Evolutionary conservation across 2,888 invertebrate genomes (phyloP), one percentile per base, ranked within the genome.

Genomic region (Coelopa pilipes): DNA sequence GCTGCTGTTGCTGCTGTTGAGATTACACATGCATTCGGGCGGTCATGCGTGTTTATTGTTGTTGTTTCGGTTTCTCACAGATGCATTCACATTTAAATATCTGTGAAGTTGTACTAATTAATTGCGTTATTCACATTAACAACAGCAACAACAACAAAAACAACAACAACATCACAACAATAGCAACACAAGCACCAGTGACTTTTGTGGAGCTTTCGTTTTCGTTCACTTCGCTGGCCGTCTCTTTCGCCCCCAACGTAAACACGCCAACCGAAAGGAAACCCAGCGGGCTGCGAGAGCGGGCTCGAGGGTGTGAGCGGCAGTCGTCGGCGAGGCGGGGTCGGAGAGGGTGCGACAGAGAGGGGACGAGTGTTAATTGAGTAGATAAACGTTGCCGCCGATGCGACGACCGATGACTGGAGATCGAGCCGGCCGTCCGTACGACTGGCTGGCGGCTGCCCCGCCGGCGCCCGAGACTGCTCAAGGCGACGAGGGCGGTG

Each of bases 21-120:
- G 17, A 19, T 57, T 57, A 19, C 57, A 1, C 57, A 11, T 17
- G 57, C 57, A 57, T 57, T 57, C 11, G 57, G 15, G 57, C 57
- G 17, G 46, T 19, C 65, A 13, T 65, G 65, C 19, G 46, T 17
- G 17, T 47, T 11, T 47, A 17, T 65, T 17, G 46, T 47, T 12
- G 3, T 49, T 19, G 49, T 11, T 50, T 50, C 11, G 10, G 10
- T 59, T 21, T 17, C 24, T 11, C 13, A 59, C 19, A 59, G 24
- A 21, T 21, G 24, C 19, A 55, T 55, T 9, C 21, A 57, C 24
- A 13, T 59, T 12, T 59, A 9, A 15, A 4, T 50, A 47, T 19
- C 66, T 66, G 15, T 24, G 15, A 68, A 68, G 50, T 68, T 55
- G 55, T 34, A 45, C 55, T 68, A 68, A 68, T 68, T 68, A 68